A percentile compares a stretch with the other conserved stretches of the same genome.
These are phyloP conservation scores for Doris montereyensis DNA, from an alignment of 2,888 invertebrate genomes.

Conservation along the genomic window DNA sequence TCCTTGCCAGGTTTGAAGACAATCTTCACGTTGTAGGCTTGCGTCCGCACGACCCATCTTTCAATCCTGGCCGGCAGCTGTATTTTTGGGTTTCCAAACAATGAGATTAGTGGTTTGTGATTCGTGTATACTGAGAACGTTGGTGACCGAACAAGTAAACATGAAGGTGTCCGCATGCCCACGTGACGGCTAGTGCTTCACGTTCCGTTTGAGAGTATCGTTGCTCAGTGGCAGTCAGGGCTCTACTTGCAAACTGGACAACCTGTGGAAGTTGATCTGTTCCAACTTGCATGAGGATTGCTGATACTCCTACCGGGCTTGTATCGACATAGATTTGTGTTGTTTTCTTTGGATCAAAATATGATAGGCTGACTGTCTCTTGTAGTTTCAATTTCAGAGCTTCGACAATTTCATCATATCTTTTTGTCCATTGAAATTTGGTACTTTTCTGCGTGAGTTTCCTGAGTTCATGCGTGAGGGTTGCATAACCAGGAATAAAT, in stretches of 20 bases:
- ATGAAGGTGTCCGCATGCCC: constrained; percentile 51
- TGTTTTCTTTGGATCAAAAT: constrained; percentile 35
- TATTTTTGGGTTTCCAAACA: constrained; percentile 45
- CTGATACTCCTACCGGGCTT: constrained; percentile 40
- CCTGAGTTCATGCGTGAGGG: no score
- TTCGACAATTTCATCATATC: constrained; percentile 19
- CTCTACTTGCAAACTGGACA: constrained; percentile 36
- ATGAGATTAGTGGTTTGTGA: constrained; percentile 49
- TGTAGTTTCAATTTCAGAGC: constrained; percentile 29
- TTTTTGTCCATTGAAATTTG: constrained; percentile 31
- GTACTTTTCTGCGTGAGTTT: no score
- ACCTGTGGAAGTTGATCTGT: not conserved
- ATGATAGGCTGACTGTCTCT: constrained; percentile 22
- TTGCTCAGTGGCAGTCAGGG: constrained; percentile 41
- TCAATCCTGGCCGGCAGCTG: constrained; percentile 49
- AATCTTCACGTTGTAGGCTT: constrained; percentile 47
- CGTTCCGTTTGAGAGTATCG: constrained; percentile 46
- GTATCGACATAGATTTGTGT: constrained; percentile 40
- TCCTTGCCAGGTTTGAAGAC: constrained; percentile 47
- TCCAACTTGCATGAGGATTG: constrained; percentile 27
- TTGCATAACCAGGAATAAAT: no score
- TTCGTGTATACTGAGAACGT: constrained; percentile 46
- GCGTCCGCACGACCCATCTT: constrained; percentile 48
- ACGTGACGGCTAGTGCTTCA: constrained; percentile 40
- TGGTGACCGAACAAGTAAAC: constrained; percentile 49